Conservation (phyloP, 2,113 vertebrate genomes). For the Arenaria interpres region DNA sequence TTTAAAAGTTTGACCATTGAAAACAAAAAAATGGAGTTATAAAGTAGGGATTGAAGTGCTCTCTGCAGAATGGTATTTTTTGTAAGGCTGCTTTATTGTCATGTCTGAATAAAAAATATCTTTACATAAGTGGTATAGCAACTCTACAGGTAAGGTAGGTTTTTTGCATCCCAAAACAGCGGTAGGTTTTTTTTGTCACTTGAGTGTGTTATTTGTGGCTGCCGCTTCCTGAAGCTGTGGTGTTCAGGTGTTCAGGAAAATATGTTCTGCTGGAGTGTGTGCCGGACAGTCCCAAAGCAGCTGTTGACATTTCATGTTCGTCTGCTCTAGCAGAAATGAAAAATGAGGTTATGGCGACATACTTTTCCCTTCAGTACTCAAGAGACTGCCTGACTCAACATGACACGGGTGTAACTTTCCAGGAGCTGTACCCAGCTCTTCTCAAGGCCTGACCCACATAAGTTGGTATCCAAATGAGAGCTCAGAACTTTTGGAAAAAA, state of each 20-base stretch:
- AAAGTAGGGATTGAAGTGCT: neutral
- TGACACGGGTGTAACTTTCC: neutral
- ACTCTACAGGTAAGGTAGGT: neutral
- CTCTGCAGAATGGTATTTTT: neutral
- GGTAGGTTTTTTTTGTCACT: neutral
- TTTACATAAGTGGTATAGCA: neutral
- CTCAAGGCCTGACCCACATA: neutral
- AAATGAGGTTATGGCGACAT: neutral
- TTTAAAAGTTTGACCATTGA: neutral
- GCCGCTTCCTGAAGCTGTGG: neutral
- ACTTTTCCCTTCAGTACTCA: neutral
- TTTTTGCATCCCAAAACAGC: neutral
- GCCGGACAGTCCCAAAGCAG: constrained; percentile 7
- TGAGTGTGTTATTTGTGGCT: neutral
- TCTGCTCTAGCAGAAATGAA: neutral
- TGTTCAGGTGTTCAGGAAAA: constrained; percentile 3
- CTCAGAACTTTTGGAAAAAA: neutral
- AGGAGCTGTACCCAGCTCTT: neutral
- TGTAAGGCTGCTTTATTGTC: neutral
- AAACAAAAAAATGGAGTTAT: neutral
- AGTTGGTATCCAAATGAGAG: neutral
- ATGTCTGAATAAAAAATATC: neutral
- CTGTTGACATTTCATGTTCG: constrained; percentile 27
- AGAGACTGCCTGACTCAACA: neutral
- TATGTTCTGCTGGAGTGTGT: neutral